These are phyloP conservation scores for Tenodera sinensis DNA, from an alignment of 2,888 invertebrate genomes.

Conservation along the genomic window DNA sequence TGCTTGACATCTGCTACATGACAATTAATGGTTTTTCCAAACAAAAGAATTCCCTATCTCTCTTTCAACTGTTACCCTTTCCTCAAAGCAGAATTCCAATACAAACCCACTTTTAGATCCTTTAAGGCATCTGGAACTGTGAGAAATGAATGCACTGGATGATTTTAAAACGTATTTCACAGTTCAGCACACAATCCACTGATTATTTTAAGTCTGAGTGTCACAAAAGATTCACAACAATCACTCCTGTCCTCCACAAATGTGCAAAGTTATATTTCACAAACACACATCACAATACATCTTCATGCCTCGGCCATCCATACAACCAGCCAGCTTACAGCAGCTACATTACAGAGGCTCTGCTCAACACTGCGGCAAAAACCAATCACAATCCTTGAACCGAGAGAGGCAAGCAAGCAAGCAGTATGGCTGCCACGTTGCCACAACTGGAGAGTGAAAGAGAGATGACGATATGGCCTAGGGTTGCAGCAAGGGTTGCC, in stretches of 20 bases:
- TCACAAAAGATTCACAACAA: neutral
- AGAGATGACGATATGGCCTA: slow-evolving; percentile 15
- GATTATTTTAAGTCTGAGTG: neutral
- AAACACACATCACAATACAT: neutral
- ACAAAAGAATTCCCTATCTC: too few relatives aligned
- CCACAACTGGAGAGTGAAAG: slow-evolving; percentile 20
- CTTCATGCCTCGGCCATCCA: slow-evolving; percentile 5
- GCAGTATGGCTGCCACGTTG: slow-evolving; percentile 30
- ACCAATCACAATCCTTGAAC: slow-evolving; percentile 27
- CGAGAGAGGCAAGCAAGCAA: slow-evolving; percentile 5
- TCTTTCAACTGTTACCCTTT: neutral
- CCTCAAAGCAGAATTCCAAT: neutral
- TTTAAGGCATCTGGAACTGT: neutral
- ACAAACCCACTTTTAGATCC: neutral
- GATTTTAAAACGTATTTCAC: neutral
- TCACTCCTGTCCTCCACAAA: neutral
- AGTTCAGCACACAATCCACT: neutral
- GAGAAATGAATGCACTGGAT: neutral
- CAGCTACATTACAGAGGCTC: slow-evolving; percentile 6
- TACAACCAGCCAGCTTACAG: neutral
- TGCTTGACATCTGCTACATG: neutral
- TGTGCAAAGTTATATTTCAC: neutral
- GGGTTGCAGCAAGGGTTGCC: slow-evolving; percentile 30
- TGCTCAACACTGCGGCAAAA: slow-evolving; percentile 19
- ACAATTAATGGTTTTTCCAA: neutral